A percentile compares a stretch with the other conserved stretches of the same genome.
Evolutionary conservation across 2,888 invertebrate species (phyloP).

Genomic region (Charanyca ferruginea): DNA sequence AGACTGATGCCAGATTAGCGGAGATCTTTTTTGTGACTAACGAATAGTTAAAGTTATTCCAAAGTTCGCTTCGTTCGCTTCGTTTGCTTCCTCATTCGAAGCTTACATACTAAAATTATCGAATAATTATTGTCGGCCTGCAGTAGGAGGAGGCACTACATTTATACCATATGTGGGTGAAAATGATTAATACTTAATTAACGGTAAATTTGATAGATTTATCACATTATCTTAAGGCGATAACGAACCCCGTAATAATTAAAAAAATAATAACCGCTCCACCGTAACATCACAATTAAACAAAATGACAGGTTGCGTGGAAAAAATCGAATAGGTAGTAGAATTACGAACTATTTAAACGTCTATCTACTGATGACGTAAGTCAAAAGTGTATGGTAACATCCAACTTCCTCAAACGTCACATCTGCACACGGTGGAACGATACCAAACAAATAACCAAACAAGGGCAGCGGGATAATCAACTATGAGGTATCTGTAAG

Average conservation of each 20-base stretch:
- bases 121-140: neutral
- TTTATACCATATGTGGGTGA: no score
- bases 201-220: no score
- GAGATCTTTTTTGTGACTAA: no score
- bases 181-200: neutral
- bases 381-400: constrained; percentile 17
- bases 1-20: no score
- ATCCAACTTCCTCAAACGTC: constrained; percentile 46
- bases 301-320: constrained; percentile 10
- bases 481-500: constrained; percentile 6
- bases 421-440: constrained; percentile 5
- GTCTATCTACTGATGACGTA: constrained; percentile 43
- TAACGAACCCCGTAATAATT: no score
- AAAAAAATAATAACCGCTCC: neutral
- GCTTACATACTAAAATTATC: no score
- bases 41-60: no score
- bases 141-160: no score
- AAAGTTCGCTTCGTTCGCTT: no score
- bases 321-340: constrained; percentile 20
- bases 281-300: constrained; percentile 3
- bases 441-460: constrained; percentile 7
- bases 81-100: no score
- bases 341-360: constrained; percentile 42
- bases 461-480: neutral
- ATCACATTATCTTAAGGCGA: neutral